phyloP scores from a whole-genome alignment of 2,113 vertebrate species.

The Protomyctophum bolini region DNA sequence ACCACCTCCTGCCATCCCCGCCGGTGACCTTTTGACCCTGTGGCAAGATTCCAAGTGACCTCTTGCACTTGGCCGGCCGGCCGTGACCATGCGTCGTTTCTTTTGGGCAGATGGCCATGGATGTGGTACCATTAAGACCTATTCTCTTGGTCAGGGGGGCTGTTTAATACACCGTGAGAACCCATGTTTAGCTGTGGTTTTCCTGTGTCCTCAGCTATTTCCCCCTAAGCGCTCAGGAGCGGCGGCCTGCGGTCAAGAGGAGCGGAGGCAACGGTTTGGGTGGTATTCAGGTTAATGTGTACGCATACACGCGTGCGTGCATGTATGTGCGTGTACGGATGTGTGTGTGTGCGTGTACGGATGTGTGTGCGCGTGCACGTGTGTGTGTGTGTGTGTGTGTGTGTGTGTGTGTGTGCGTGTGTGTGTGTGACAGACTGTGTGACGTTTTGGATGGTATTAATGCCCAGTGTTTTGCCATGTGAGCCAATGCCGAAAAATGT shows the following conservation, averaged over 20 bases:
- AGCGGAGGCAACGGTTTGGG: constrained; percentile 40
- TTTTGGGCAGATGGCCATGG: constrained; percentile 18
- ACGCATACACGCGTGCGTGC: constrained; percentile 28
- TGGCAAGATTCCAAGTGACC: background rate
- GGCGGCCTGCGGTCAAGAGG: constrained; percentile 33
- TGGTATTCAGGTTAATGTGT: constrained; percentile 49
- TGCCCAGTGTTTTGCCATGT: constrained; percentile 66
- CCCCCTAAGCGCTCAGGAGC: constrained; percentile 54
- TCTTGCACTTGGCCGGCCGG: constrained; percentile 8
- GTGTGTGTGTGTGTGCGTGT: background rate
- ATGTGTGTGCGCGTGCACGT: background rate
- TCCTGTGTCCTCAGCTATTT: constrained; percentile 69
- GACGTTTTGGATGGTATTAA: constrained; percentile 41
- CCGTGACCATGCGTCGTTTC: constrained; percentile 17
- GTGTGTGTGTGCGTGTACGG: background rate
- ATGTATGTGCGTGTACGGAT: too few species aligned
- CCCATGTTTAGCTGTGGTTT: constrained; percentile 63
- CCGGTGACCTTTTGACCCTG: background rate
- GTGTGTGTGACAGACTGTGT: background rate
- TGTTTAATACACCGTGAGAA: constrained; percentile 65
- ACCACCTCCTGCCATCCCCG: background rate
- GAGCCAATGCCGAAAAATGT: constrained; percentile 64
- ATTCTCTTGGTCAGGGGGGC: constrained; percentile 53
- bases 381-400: constrained; percentile 8
- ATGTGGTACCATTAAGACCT: constrained; percentile 42